Evolutionary conservation across 35 echinoderm and acorn worm species (phyloP).

Genomic region (Lytechinus variegatus): DNA sequence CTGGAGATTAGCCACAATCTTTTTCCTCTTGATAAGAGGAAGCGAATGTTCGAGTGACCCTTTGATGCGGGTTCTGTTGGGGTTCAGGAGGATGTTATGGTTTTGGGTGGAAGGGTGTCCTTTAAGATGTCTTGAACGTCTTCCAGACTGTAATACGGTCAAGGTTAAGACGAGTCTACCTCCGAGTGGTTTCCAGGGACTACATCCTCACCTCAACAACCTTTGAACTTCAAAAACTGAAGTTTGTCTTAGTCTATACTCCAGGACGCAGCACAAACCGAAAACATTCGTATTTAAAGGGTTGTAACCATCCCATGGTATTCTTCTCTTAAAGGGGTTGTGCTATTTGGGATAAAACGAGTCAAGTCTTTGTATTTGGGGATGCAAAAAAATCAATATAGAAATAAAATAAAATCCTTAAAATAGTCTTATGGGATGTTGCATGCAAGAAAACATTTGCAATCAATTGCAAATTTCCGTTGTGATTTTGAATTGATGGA

Average conservation of each 20-base stretch:
- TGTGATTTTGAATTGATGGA: too few species aligned
- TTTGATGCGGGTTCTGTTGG: background rate
- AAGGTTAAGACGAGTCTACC: conserved; percentile 29
- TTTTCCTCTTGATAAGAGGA: background rate
- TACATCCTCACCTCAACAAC: background rate
- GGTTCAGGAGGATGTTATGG: background rate
- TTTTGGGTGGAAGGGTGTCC: background rate
- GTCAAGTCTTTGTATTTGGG: background rate
- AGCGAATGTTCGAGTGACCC: conserved; percentile 8
- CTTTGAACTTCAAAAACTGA: conserved; percentile 19
- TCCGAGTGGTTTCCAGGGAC: background rate
- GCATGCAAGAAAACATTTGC: too few species aligned
- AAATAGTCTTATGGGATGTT: too few species aligned
- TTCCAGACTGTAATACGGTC: conserved; percentile 19
- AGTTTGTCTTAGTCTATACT: conserved; percentile 5
- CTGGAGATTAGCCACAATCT: background rate
- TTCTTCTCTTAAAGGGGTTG: background rate
- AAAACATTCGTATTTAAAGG: background rate
- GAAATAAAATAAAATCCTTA: too few species aligned
- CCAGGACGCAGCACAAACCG: background rate
- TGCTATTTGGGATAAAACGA: background rate
- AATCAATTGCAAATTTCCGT: too few species aligned
- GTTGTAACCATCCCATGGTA: too few species aligned
- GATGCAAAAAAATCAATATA: too few species aligned
- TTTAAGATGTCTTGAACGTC: background rate